phyloP scores from a whole-genome alignment of 1,140 invertebrate species.

The Parapsyche elsis region DNA sequence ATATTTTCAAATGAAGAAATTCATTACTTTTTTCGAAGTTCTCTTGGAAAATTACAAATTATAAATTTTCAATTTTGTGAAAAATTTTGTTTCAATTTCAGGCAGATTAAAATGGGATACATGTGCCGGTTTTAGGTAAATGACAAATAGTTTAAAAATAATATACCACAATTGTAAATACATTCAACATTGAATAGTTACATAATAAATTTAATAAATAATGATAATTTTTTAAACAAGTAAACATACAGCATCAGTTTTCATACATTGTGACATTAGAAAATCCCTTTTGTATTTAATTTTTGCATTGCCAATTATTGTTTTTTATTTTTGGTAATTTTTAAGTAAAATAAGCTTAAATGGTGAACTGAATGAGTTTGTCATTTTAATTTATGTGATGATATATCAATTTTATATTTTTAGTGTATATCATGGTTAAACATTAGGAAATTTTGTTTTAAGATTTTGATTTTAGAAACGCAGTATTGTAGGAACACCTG shows the following conservation, averaged over 20 bases:
- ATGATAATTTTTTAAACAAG: conserved; percentile 30
- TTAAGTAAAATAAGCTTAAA: conserved; percentile 35
- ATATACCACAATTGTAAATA: conserved; percentile 52
- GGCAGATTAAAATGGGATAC: conserved; percentile 46
- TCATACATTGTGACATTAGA: conserved; percentile 17
- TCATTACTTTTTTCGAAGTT: no score
- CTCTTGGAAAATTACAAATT: no score
- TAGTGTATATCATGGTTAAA: conserved; percentile 49
- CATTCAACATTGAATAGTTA: conserved; percentile 9
- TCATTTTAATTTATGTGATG: conserved; percentile 53
- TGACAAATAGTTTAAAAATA: conserved; percentile 47
- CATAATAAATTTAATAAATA: not conserved
- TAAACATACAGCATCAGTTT: conserved; percentile 1
- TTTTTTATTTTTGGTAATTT: conserved; percentile 44
- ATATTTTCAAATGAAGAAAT: no score
- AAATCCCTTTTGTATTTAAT: conserved; percentile 32
- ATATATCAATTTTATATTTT: conserved; percentile 48
- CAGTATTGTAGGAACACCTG: conserved; percentile 49
- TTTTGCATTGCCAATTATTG: conserved; percentile 53
- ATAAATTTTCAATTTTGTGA: no score
- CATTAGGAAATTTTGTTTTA: conserved; percentile 51
- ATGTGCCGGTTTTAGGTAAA: conserved; percentile 44
- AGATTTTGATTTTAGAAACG: conserved; percentile 48
- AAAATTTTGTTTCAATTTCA: conserved; percentile 46
- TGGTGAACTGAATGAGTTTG: conserved; percentile 44